Percentiles rank a stretch among this genome's conserved stretches.
Evolutionary conservation across 2,888 invertebrate genomes (phyloP).

Genomic region (Pasiphila rectangulata): DNA sequence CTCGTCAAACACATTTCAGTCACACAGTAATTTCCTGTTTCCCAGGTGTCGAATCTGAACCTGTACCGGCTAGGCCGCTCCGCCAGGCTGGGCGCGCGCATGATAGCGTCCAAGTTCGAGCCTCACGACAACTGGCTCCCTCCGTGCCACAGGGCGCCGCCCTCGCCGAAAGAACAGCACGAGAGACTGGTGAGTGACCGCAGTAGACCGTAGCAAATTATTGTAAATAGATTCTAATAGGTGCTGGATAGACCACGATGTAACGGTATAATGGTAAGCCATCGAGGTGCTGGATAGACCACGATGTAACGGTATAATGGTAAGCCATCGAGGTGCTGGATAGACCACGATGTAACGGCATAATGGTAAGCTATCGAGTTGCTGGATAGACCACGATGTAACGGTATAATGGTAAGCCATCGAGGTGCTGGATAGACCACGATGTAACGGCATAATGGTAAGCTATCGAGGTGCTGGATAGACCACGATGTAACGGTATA

Average conservation of each 20-base stretch:
- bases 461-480: too few species aligned
- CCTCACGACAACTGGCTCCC: slow-evolving; percentile 99
- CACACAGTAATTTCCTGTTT: too few species aligned
- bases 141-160: slow-evolving; percentile 94
- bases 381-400: too few species aligned
- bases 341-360: too few species aligned
- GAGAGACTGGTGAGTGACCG: slow-evolving; percentile 5
- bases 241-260: not conserved
- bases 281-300: not conserved
- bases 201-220: not conserved
- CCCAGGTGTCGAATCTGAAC: slow-evolving; percentile 91
- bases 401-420: too few species aligned
- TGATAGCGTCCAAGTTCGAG: slow-evolving; percentile 99
- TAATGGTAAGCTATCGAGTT: too few species aligned
- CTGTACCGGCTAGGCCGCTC: slow-evolving; percentile 95
- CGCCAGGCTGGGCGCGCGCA: slow-evolving; percentile 93
- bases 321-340: too few species aligned
- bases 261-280: not conserved
- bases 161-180: slow-evolving; percentile 47
- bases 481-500: too few species aligned
- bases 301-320: not conserved
- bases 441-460: too few species aligned
- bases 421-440: too few species aligned
- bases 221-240: too few species aligned
- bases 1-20: too few species aligned